Conservation (phyloP, 2,797 vertebrate genomes). For the Falco concolor region DNA sequence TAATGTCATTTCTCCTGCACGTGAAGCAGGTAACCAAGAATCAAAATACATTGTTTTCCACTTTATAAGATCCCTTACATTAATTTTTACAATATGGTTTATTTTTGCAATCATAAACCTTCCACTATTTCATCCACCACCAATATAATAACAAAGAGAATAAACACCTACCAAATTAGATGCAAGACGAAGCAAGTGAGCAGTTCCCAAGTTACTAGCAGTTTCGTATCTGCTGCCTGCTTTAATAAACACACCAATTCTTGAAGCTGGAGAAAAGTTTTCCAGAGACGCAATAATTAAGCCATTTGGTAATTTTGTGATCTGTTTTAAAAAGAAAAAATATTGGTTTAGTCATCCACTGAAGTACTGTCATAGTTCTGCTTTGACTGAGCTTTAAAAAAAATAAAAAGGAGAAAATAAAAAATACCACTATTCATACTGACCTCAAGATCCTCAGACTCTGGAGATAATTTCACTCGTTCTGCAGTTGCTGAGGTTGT, state of each 20-base stretch:
- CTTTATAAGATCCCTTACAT: not conserved
- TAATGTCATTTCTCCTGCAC: not conserved
- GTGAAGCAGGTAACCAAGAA: not conserved
- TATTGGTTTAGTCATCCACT: not conserved
- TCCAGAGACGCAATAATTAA: constrained; percentile 89
- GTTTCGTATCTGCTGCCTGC: constrained; percentile 88
- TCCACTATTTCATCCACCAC: not conserved
- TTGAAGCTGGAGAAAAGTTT: constrained; percentile 85
- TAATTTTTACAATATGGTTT: not conserved
- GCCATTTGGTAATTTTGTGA: constrained; percentile 87
- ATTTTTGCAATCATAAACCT: not conserved
- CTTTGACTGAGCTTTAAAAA: not conserved
- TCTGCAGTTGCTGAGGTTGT: constrained; percentile 55
- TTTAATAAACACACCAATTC: constrained; percentile 89
- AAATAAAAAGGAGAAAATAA: not conserved
- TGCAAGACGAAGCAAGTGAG: constrained; percentile 88
- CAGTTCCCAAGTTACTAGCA: constrained; percentile 79
- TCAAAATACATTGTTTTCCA: not conserved
- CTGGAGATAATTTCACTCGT: constrained; percentile 69
- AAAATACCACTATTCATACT: not conserved
- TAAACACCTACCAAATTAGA: constrained; percentile 81
- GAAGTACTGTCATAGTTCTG: not conserved
- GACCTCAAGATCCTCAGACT: constrained; percentile 88
- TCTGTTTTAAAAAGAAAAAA: constrained; percentile 59
- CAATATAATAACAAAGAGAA: not conserved